phyloP scores from a whole-genome alignment of 2,113 vertebrate species.

The Ictalurus punctatus region DNA sequence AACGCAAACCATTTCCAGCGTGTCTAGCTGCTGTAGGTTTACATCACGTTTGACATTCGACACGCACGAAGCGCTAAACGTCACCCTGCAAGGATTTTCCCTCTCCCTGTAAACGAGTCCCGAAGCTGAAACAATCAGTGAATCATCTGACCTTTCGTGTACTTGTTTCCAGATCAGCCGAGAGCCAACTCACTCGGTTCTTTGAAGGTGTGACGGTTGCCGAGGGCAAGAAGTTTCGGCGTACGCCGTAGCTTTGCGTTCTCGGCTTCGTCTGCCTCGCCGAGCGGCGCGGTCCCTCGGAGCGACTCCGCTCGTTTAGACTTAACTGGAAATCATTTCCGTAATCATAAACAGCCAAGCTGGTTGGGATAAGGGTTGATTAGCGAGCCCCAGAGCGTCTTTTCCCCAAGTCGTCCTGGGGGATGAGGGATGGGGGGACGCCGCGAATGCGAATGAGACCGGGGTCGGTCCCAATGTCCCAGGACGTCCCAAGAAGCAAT shows the following conservation, averaged over 20 bases:
- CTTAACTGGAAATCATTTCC: neutral
- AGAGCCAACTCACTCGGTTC: neutral
- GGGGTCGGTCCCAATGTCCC: neutral
- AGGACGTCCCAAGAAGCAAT: neutral
- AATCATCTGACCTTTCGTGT: neutral
- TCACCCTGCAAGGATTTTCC: neutral
- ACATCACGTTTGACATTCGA: neutral
- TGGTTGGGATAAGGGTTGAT: neutral
- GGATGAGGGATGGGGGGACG: neutral
- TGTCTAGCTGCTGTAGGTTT: neutral
- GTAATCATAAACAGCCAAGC: slow-evolving; percentile 22
- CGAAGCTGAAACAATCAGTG: neutral
- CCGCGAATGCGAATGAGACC: neutral
- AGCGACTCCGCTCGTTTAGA: neutral
- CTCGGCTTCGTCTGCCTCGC: neutral
- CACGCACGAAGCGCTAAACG: neutral
- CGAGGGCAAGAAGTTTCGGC: neutral
- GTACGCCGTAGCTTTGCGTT: neutral
- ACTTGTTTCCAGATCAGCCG: neutral
- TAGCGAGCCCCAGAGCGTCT: neutral
- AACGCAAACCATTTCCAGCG: neutral
- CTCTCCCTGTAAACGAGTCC: neutral
- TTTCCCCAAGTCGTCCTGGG: neutral
- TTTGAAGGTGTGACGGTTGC: slow-evolving; percentile 14
- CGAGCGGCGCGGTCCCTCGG: neutral